Evolutionary conservation across 2,888 invertebrate genomes (phyloP).

Genomic region (Pseudococcus viburni): DNA sequence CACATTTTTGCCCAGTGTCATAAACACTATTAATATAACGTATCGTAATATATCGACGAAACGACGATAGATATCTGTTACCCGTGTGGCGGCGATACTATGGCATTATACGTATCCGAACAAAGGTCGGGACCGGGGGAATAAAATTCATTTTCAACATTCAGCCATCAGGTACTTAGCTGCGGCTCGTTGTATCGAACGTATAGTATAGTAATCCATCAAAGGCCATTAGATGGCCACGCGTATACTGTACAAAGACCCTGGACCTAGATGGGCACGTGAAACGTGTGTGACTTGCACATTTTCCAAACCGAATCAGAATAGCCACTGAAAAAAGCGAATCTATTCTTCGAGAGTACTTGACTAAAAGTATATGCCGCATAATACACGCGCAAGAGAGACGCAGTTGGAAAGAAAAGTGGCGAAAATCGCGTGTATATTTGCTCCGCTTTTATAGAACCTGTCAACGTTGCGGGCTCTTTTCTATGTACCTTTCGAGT

Average conservation of each 20-base stretch:
- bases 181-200: neutral
- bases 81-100: neutral
- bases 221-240: constrained; percentile 37
- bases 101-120: neutral
- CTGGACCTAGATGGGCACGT: neutral
- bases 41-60: neutral
- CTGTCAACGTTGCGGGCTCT: neutral
- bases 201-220: constrained; percentile 5
- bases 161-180: constrained; percentile 6
- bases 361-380: neutral
- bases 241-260: constrained; percentile 18
- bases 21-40: neutral
- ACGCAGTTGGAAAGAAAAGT: neutral
- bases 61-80: neutral
- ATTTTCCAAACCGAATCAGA: constrained; percentile 37
- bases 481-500: neutral
- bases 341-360: constrained; percentile 41
- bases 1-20: neutral
- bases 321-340: constrained; percentile 38
- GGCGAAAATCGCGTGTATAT: constrained; percentile 6
- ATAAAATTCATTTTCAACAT: constrained; percentile 27
- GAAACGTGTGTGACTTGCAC: constrained; percentile 22
- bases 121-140: neutral
- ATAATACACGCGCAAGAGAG: neutral
- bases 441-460: constrained; percentile 28